Base-by-base conservation (phyloP, 1,140 invertebrate species). In the Ylistrum balloti region DNA sequence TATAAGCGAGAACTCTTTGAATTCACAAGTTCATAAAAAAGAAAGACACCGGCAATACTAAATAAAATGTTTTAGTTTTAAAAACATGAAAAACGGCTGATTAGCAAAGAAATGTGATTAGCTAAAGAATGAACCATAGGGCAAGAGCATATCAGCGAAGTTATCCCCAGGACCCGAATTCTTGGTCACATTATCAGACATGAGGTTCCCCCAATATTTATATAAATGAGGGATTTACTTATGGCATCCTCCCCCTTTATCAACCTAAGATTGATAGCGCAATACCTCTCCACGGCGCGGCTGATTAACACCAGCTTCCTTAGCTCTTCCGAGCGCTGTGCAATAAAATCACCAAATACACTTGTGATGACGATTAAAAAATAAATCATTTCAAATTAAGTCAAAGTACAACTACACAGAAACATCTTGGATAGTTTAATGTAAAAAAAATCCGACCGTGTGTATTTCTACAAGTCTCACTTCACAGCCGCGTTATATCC, bases 311-410 rank as follows among this genome's bases (percentile, higher is more conserved):
- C n/a, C n/a, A 74, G n/a, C n/a, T n/a, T n/a, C n/a, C n/a, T n/a
- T n/a, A n/a, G 28, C n/a, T 28, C 28, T 17, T 74, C 56, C 56
- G n/a, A 74, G 56, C 0, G 56, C 17, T 74, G 2, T 28, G 56
- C 56, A 74, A 74, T 74, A 74, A 74, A 74, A 74, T 74, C n/a
- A n/a, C 56, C n/a, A 74, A 5, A 74, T 28, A 74, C 56, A 74
- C 56, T 74, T 74, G 56, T 74, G 56, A 74, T 74, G 56, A 74
- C 56, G 56, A 74, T 74, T 74, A 74, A 74, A n/a, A 74, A 74
- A 74, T 74, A 74, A 74, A 74, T 74, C 56, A 74, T 74, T 74
- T 74, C 56, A 74, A 74, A 74, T 74, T 74, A 74, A 74, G 56
- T 74, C 56, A 74, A 74, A 74, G 56, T 74, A n/a, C 22, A 74